Base-by-base conservation (phyloP, 1,140 invertebrate genomes). In the Drosophila bocqueti region DNA sequence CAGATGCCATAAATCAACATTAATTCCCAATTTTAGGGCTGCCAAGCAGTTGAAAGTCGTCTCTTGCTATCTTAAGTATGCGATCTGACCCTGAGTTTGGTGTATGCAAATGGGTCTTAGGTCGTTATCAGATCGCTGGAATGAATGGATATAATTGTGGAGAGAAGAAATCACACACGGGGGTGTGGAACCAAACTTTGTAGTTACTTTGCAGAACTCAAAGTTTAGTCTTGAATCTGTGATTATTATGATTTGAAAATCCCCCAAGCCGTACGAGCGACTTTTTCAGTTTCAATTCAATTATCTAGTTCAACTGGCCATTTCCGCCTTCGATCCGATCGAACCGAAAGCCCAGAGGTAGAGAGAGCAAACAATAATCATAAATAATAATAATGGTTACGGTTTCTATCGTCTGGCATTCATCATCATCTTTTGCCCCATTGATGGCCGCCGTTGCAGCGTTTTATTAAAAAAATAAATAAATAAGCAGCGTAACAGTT, bases 401-500 rank as follows among this genome's bases (percentile, higher is more conserved):
- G 82, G 66, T 65, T 68, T 69, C 62, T 52, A 26, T 54, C 40
- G 49, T 61, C 47, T 65, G 50, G 34, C 60, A 36, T 71, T 71
- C 52, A 50, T 76, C 47, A n/a, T 55, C 47, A 16, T 47, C 18
- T 76, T 52, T 24, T 31, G 34, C 16, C 16, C 42, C 63, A 58
- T 40, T 29, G 31, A 52, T 38, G 63, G 21, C 50, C 47, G 61
- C 50, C 47, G 61, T 55, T 79, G 60, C 69, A 54, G 81, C 61
- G 78, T 80, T 80, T 80, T 66, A 65, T 76, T 72, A 47, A 72
- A 68, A 71, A 76, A 71, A 83, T 80, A 83, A 77, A 83, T 84
- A 83, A 77, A 84, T 84, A 81, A 77, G 72, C 62, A 84, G 63
- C 76, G 69, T 73, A 76, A 79, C 81, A 66, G 81, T 83, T 76